Percentiles rank a stretch among this genome's conserved stretches.
Conservation (phyloP, 2,888 invertebrate genomes). For the Choristoneura rosaceana region DNA sequence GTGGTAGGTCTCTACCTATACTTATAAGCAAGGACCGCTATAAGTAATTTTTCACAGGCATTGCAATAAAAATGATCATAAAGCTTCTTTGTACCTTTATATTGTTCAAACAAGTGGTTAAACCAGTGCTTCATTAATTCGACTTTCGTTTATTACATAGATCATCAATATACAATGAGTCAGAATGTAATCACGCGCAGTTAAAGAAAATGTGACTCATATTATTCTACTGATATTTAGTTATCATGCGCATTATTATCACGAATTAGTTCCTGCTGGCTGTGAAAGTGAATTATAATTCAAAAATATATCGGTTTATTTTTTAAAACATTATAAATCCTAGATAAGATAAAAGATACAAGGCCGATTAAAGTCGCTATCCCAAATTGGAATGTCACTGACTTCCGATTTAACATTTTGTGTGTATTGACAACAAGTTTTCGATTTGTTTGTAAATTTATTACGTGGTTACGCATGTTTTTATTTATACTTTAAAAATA, state of each 20-base stretch:
- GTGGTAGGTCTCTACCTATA: too few species aligned
- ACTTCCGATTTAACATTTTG: constrained; percentile 1
- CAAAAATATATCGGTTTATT: not conserved
- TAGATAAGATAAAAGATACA: not conserved
- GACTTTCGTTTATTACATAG: not conserved
- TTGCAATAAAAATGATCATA: too few species aligned
- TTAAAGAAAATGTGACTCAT: not conserved
- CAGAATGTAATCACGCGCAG: not conserved
- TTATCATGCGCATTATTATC: constrained; percentile 10
- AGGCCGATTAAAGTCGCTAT: not conserved
- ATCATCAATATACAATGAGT: not conserved
- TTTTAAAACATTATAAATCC: not conserved
- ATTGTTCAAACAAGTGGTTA: too few species aligned
- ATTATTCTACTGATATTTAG: not conserved
- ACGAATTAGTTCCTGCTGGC: not conserved
- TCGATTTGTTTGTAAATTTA: not conserved
- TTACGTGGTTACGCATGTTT: not conserved
- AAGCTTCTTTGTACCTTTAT: too few species aligned
- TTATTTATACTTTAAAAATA: not conserved
- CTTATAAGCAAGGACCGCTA: too few species aligned
- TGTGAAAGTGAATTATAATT: not conserved
- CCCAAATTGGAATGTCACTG: constrained; percentile 3
- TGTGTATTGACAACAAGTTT: not conserved
- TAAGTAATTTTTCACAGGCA: too few species aligned
- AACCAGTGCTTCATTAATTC: too few species aligned